Percentiles rank a stretch among this genome's conserved stretches.
phyloP scores from a whole-genome alignment of 2,113 vertebrate genomes.

The Strix uralensis region DNA sequence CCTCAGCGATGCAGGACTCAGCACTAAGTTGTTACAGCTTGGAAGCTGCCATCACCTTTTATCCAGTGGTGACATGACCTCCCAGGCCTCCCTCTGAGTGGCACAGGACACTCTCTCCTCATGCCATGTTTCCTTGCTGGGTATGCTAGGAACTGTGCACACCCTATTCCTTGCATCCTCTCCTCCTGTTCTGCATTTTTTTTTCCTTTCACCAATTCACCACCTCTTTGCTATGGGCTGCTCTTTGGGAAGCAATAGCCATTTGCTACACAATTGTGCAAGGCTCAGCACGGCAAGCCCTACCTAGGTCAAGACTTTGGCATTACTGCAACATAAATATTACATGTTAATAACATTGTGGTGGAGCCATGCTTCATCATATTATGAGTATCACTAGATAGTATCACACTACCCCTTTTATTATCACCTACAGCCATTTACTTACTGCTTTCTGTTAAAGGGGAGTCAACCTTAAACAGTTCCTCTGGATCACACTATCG shows the following conservation, averaged over 20 bases:
- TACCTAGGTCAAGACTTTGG: neutral
- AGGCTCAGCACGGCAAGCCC: neutral
- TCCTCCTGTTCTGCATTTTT: neutral
- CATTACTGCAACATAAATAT: neutral
- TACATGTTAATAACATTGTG: neutral
- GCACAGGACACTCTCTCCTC: rapidly evolving
- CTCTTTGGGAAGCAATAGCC: neutral
- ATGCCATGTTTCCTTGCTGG: neutral
- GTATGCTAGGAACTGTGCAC: neutral
- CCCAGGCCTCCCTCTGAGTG: neutral
- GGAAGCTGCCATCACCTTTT: neutral
- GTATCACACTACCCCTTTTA: neutral
- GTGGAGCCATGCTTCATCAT: neutral
- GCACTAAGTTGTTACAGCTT: neutral
- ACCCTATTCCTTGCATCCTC: neutral
- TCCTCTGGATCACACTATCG: neutral
- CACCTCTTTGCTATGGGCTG: rapidly evolving
- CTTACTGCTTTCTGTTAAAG: neutral
- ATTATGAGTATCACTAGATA: neutral
- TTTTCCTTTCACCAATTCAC: neutral
- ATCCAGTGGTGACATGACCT: neutral
- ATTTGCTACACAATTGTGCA: neutral
- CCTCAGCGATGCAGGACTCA: neutral
- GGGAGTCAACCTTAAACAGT: neutral
- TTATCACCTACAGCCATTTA: neutral